These are phyloP conservation scores for Hirtodrosophila duncani DNA, from an alignment of 2,888 invertebrate species.

Conservation along the genomic window DNA sequence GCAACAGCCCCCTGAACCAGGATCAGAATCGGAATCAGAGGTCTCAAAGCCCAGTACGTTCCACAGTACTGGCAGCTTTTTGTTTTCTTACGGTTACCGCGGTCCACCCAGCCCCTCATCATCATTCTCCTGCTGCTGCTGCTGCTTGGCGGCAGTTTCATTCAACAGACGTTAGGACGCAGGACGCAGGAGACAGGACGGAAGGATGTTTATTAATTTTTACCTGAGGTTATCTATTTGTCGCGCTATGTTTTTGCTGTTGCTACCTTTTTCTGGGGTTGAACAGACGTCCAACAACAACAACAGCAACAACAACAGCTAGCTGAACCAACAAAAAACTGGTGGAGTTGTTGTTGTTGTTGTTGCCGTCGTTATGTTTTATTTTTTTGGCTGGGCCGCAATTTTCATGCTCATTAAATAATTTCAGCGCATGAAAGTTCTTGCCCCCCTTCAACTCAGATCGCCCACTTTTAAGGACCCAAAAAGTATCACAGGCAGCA, in stretches of 20 bases:
- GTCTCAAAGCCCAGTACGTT: too few species aligned
- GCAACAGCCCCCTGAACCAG: too few species aligned
- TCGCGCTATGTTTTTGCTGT: constrained; percentile 57
- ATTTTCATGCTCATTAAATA: constrained; percentile 70
- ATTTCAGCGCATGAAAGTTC: constrained; percentile 60
- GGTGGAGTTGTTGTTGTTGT: constrained; percentile 18
- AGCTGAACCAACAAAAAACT: background rate
- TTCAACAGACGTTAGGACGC: background rate
- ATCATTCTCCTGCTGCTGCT: constrained; percentile 26
- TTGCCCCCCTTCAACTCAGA: background rate
- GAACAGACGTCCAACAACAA: constrained; percentile 21
- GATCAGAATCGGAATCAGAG: too few species aligned
- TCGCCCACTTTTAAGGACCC: too few species aligned
- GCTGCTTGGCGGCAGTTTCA: constrained; percentile 30
- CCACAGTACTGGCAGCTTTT: constrained; percentile 9
- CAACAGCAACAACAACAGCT: too few species aligned
- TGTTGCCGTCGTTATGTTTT: constrained; percentile 24
- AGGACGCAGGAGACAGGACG: constrained; percentile 1
- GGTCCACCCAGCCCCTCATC: background rate
- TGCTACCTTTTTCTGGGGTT: constrained; percentile 55
- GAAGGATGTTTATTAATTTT: constrained; percentile 67
- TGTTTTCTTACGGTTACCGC: constrained; percentile 29
- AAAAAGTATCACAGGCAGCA: too few species aligned
- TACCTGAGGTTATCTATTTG: constrained; percentile 73
- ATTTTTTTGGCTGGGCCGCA: constrained; percentile 43